Percentiles rank a stretch among this genome's conserved stretches.
phyloP scores from a whole-genome alignment of 2,888 invertebrate species.

The Lathronympha strigana region DNA sequence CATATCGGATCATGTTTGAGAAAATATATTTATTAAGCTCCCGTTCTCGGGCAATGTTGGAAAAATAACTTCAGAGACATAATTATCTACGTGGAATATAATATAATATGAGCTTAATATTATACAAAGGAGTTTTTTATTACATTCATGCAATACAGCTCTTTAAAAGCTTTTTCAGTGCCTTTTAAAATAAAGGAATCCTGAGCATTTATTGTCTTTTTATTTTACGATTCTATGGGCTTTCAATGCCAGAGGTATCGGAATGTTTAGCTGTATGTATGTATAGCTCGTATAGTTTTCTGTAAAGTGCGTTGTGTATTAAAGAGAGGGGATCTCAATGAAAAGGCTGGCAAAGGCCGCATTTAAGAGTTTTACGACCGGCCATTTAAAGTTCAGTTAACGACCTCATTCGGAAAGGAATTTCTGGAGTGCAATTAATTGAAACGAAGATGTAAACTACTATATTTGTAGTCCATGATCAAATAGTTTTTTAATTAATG shows the following conservation, averaged over 20 bases:
- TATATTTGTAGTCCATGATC: too few species aligned
- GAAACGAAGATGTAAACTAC: background rate
- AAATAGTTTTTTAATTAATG: too few species aligned
- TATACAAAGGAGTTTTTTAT: too few species aligned
- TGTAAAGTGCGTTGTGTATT: slow-evolving; percentile 24
- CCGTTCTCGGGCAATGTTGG: too few species aligned
- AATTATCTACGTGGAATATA: too few species aligned
- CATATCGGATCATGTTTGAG: too few species aligned
- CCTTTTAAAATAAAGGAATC: slow-evolving; percentile 6
- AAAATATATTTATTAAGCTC: too few species aligned
- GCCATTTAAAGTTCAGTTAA: slow-evolving; percentile 15
- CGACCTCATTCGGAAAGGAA: slow-evolving; percentile 13
- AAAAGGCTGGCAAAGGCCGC: slow-evolving; percentile 12
- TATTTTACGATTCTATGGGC: slow-evolving; percentile 34
- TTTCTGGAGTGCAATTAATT: slow-evolving; percentile 3
- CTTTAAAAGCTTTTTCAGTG: background rate
- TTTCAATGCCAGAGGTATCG: slow-evolving; percentile 23
- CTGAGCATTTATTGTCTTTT: slow-evolving; percentile 18
- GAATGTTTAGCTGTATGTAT: background rate
- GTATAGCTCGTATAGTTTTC: slow-evolving; percentile 1
- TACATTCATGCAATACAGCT: background rate
- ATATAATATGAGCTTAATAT: too few species aligned
- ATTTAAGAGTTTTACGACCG: slow-evolving; percentile 17
- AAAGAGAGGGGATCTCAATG: background rate
- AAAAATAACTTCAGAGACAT: too few species aligned